Conservation (phyloP, 2,888 invertebrate species). For the Nysson spinosus region DNA sequence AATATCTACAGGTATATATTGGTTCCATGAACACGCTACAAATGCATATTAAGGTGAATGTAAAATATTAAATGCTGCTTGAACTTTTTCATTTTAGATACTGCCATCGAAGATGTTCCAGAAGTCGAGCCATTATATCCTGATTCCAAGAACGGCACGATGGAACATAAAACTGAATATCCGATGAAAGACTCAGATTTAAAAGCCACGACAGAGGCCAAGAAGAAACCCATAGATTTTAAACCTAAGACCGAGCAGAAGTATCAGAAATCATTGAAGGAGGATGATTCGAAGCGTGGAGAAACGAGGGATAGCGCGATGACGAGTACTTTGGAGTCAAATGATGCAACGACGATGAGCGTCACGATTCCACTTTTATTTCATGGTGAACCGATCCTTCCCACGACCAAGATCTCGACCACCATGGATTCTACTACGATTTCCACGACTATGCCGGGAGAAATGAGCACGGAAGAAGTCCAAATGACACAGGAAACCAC, state of each 20-base stretch:
- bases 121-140: constrained; percentile 23
- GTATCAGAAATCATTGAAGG: constrained; percentile 75
- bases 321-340: constrained; percentile 15
- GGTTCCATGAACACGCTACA: no score
- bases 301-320: constrained; percentile 1
- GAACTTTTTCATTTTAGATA: constrained; percentile 6
- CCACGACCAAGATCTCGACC: not conserved
- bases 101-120: constrained; percentile 12
- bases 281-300: constrained; percentile 79
- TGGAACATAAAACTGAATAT: constrained; percentile 33
- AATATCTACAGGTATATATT: no score
- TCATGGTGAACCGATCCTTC: constrained; percentile 53
- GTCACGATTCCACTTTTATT: constrained; percentile 53
- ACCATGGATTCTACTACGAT: not conserved
- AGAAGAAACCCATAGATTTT: constrained; percentile 67
- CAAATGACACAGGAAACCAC: constrained; percentile 33
- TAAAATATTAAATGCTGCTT: no score
- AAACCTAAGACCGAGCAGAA: constrained; percentile 67
- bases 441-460: not conserved
- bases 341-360: constrained; percentile 4
- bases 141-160: constrained; percentile 34
- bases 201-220: constrained; percentile 60
- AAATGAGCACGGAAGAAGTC: constrained; percentile 1
- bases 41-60: no score
- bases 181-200: constrained; percentile 39